Conservation (phyloP, 2,113 vertebrate species). For the Irena cyanogastra region DNA sequence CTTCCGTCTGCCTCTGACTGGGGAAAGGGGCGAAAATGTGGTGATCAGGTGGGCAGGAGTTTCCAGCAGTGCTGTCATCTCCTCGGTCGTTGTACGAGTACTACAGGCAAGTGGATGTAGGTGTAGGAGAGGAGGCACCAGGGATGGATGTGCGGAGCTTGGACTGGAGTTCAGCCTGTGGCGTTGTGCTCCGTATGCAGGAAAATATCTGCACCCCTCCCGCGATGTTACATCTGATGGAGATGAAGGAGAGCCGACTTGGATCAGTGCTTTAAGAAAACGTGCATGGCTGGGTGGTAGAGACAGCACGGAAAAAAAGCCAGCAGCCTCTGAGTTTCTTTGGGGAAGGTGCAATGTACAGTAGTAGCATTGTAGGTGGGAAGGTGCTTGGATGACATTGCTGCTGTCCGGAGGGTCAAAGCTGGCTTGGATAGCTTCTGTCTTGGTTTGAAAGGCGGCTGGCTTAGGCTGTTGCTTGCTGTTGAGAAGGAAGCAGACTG, state of each 20-base stretch:
- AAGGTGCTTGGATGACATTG: slow-evolving; percentile 21
- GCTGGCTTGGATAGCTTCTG: not conserved
- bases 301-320: not conserved
- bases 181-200: not conserved
- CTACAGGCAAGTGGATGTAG: not conserved
- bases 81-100: not conserved
- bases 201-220: not conserved
- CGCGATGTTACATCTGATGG: not conserved
- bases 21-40: slow-evolving; percentile 20
- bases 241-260: not conserved
- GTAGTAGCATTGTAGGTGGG: not conserved
- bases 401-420: not conserved
- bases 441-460: not conserved
- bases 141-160: not conserved
- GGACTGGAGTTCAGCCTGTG: slow-evolving; percentile 12
- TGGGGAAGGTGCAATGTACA: not conserved
- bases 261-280: not conserved
- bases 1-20: slow-evolving; percentile 22
- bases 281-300: not conserved
- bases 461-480: not conserved
- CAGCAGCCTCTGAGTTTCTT: not conserved
- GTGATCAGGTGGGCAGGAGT: slow-evolving; percentile 18
- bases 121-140: not conserved
- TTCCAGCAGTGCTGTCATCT: slow-evolving; percentile 17
- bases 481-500: not conserved